Percentiles rank a stretch among this genome's conserved stretches.
Conservation (phyloP, 2,797 vertebrate species). For the Rhinophrynus dorsalis region DNA sequence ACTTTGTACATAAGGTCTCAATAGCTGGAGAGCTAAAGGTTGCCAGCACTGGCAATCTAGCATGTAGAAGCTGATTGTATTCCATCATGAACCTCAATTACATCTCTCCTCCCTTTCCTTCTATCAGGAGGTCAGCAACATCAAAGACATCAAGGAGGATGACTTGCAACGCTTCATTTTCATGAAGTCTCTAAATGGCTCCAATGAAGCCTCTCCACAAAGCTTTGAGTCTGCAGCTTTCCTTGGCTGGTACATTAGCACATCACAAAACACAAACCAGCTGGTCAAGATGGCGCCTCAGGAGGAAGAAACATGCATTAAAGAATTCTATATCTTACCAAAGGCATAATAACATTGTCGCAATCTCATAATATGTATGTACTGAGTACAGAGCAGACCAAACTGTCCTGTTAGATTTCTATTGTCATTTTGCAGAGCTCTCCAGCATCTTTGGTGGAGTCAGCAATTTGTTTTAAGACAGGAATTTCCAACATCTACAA, state of each 20-base stretch:
- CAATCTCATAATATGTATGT: constrained; percentile 11
- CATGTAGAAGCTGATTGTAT: too few relatives aligned
- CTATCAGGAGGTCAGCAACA: constrained; percentile 15
- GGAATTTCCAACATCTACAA: too few relatives aligned
- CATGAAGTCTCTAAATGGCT: not conserved
- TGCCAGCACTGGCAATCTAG: too few relatives aligned
- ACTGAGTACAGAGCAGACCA: constrained; percentile 6
- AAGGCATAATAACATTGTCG: not conserved
- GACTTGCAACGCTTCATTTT: constrained; percentile 24
- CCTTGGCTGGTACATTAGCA: constrained; percentile 37
- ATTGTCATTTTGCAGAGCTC: too few relatives aligned
- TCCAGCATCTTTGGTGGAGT: too few relatives aligned
- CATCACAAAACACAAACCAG: not conserved
- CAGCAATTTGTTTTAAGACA: too few relatives aligned
- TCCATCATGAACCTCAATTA: too few relatives aligned
- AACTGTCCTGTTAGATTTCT: not conserved
- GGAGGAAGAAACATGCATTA: not conserved
- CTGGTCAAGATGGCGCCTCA: constrained; percentile 1
- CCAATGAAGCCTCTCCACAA: not conserved
- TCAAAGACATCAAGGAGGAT: not conserved
- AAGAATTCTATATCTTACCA: not conserved
- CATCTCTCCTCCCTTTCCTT: too few relatives aligned
- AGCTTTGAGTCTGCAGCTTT: constrained; percentile 18
- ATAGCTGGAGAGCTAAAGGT: too few relatives aligned
- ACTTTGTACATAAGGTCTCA: too few relatives aligned